Percentiles rank a stretch among this genome's conserved stretches.
phyloP scores from a whole-genome alignment of 2,888 invertebrate species.

The Eudemis profundana region DNA sequence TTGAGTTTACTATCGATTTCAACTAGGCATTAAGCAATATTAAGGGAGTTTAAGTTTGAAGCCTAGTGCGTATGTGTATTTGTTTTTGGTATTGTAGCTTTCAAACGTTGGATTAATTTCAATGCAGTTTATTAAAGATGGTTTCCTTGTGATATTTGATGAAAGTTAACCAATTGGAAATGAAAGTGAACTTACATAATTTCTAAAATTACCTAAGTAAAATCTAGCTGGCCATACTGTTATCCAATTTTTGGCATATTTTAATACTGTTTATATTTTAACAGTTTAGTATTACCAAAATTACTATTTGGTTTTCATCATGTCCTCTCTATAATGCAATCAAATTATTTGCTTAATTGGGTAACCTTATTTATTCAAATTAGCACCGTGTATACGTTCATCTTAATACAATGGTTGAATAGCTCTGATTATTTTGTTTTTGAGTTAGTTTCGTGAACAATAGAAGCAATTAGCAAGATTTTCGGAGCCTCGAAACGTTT shows the following conservation, averaged over 20 bases:
- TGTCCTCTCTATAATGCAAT: slow-evolving; percentile 11
- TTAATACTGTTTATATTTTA: no score
- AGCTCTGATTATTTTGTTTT: slow-evolving; percentile 46
- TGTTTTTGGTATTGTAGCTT: no score
- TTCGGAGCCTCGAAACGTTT: slow-evolving; percentile 35
- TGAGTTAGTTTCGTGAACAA: slow-evolving; percentile 42
- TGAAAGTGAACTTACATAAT: no score
- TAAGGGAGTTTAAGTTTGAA: background rate
- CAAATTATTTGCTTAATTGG: slow-evolving; percentile 24
- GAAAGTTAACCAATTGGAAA: no score
- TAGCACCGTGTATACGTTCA: slow-evolving; percentile 16
- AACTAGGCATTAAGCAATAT: background rate
- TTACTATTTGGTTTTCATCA: no score
- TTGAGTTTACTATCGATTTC: background rate
- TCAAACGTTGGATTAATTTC: no score
- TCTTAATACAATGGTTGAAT: slow-evolving; percentile 41
- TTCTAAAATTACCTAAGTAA: no score
- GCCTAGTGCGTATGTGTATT: background rate
- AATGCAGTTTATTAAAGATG: no score
- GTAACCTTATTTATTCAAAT: slow-evolving; percentile 39
- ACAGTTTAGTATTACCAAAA: no score
- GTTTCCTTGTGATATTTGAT: no score
- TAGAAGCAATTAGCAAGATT: slow-evolving; percentile 45
- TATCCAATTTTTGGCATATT: no score
- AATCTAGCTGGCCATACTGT: no score